Base-by-base conservation (phyloP, 2,888 invertebrate species). In the Tryphoninae sp. region DNA sequence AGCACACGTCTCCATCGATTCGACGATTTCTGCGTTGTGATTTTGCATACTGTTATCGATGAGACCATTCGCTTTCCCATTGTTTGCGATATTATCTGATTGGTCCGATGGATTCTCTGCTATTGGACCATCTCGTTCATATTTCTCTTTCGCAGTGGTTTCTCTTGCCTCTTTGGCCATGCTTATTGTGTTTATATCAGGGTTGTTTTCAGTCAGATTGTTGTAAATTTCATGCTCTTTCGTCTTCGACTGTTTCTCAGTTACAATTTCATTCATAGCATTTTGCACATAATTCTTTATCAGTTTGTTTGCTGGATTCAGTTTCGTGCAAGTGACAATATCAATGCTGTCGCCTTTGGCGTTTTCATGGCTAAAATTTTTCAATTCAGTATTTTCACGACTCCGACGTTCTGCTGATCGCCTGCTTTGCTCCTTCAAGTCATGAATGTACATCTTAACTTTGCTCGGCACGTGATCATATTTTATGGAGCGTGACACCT, bases 391-490 rank as follows among this genome's bases (percentile, higher is more conserved):
- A 73, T 69, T 69, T 2, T 78, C 69, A 6, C 74, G 78, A 59
- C 75, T 80, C 49, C 64, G 75, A 2, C 62, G 79, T 51, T 86
- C 81, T 1, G 75, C 45, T 19, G 86, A 86, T 9, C 83, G 80
- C 72, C 84, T 74, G 53, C 77, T 83, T 72, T 84, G 86, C 33
- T 86, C 85, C 61, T 86, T 82, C 59, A 88, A 84, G 22, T 86
- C 85, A 26, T 82, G 82, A 58, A 91, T 91, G 55, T 91, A 91
- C 16, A 82, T 85, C 80, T 88, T 91, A 0, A 91, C 91, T 87
- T 89, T 91, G 76, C 91, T 91, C 78, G 88, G 80, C 22, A 91
- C 86, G 67, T 90, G 84, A 22, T 85, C 86, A 83, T 89, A 91
- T 61, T 80, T 88, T 55, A 62, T 75, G 9, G 83, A 76, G n/a